A percentile compares a stretch with the other conserved stretches of the same genome.
These are phyloP conservation scores for Acheta domesticus DNA, from an alignment of 2,888 invertebrate species.

Conservation along the genomic window DNA sequence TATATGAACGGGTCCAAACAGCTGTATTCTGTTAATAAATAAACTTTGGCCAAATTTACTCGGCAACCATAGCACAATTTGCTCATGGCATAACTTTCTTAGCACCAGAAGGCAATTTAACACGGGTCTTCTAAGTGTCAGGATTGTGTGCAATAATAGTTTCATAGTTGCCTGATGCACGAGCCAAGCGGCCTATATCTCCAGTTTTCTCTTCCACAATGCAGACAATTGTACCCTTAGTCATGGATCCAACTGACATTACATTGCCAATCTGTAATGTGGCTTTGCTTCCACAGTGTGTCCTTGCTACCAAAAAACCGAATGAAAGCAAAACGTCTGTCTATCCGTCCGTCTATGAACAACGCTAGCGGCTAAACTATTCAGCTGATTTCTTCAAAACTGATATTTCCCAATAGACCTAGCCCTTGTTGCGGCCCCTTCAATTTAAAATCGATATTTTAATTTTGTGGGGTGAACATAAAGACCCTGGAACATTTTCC, in stretches of 20 bases:
- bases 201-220: conserved; percentile 99
- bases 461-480: too few relatives aligned
- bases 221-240: conserved; percentile 99
- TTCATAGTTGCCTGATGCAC: conserved; percentile 98
- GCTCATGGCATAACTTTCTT: conserved; percentile 99
- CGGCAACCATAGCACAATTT: conserved; percentile 99
- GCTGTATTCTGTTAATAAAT: too few relatives aligned
- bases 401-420: too few relatives aligned
- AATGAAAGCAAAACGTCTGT: too few relatives aligned
- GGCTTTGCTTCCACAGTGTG: too few relatives aligned
- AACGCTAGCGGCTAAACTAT: too few relatives aligned
- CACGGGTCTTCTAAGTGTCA: conserved; percentile 93
- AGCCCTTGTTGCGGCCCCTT: too few relatives aligned
- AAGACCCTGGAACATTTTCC: too few relatives aligned
- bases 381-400: too few relatives aligned
- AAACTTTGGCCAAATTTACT: conserved; percentile 47
- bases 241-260: conserved; percentile 96
- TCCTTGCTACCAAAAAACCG: too few relatives aligned
- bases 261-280: conserved; percentile 86
- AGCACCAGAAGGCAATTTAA: conserved; percentile 97
- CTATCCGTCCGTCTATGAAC: too few relatives aligned
- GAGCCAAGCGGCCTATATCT: conserved; percentile 94
- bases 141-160: conserved; percentile 99
- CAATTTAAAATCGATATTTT: too few relatives aligned
- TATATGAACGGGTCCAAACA: neutral